Percentiles rank a stretch among this genome's conserved stretches.
Conservation (phyloP, 2,888 invertebrate species). For the Ophion slaviceki region DNA sequence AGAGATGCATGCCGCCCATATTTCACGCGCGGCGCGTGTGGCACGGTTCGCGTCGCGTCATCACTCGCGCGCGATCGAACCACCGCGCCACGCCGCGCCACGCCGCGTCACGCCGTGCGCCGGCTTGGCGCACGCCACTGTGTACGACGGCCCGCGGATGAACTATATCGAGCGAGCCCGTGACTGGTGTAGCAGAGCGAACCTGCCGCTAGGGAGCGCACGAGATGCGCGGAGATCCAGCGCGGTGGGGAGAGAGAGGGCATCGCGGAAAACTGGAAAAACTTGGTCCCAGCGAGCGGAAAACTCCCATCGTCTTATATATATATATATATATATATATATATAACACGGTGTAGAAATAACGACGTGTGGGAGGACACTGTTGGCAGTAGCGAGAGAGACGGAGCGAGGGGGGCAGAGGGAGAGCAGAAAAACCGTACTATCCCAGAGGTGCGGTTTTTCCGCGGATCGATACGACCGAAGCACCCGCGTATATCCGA, state of each 20-base stretch:
- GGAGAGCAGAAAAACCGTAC: constrained; percentile 26
- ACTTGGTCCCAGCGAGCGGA: constrained; percentile 41
- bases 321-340: background rate
- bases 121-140: constrained; percentile 33
- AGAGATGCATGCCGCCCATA: constrained; percentile 53
- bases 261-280: constrained; percentile 45
- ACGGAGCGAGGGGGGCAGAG: background rate
- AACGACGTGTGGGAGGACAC: constrained; percentile 50
- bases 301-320: constrained; percentile 40
- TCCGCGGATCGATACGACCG: constrained; percentile 68
- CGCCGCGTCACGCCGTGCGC: background rate
- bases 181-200: constrained; percentile 27
- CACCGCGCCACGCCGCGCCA: background rate
- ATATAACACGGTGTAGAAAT: constrained; percentile 40
- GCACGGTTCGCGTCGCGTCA: constrained; percentile 41
- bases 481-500: constrained; percentile 60
- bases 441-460: constrained; percentile 68
- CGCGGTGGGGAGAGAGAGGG: background rate
- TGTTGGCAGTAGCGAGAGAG: constrained; percentile 32
- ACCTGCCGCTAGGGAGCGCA: background rate
- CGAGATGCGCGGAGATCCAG: background rate
- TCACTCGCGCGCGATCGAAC: constrained; percentile 54
- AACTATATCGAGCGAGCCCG: constrained; percentile 19
- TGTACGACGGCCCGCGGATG: background rate
- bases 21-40: constrained; percentile 52